A percentile compares a stretch with the other conserved stretches of the same genome.
Evolutionary conservation across 2,113 vertebrate species (phyloP).

Genomic region (Cettia cetti): DNA sequence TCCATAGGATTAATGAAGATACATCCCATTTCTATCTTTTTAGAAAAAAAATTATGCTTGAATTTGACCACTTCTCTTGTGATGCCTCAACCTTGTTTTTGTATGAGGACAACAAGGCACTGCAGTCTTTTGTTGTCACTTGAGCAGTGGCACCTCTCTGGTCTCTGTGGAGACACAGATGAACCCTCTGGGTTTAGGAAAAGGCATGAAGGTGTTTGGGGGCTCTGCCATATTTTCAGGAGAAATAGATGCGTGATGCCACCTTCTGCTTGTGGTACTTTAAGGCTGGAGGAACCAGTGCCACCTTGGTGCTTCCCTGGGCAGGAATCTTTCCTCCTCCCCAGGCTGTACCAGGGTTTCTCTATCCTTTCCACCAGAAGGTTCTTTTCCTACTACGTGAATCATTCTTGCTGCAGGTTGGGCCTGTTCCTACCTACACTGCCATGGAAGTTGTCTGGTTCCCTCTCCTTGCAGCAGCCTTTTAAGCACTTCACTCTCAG

Average conservation of each 20-base stretch:
- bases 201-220: not conserved
- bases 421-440: not conserved
- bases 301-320: not conserved
- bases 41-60: not conserved
- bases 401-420: not conserved
- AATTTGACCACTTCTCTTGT: not conserved
- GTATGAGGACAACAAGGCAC: rapidly evolving
- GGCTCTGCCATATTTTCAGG: not conserved
- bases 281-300: not conserved
- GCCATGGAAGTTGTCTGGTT: not conserved
- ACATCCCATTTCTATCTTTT: not conserved
- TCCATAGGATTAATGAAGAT: not conserved
- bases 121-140: not conserved
- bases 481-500: not conserved
- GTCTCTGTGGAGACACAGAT: not conserved
- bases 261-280: not conserved
- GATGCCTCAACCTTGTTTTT: not conserved
- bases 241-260: not conserved
- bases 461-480: not conserved
- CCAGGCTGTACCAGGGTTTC: not conserved
- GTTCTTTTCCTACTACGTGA: not conserved
- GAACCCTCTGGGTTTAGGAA: not conserved
- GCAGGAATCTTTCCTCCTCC: not conserved
- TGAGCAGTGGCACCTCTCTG: not conserved
- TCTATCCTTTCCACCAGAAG: not conserved